phyloP scores from a whole-genome alignment of 2,113 vertebrate genomes.

The Zosterops pallidus region DNA sequence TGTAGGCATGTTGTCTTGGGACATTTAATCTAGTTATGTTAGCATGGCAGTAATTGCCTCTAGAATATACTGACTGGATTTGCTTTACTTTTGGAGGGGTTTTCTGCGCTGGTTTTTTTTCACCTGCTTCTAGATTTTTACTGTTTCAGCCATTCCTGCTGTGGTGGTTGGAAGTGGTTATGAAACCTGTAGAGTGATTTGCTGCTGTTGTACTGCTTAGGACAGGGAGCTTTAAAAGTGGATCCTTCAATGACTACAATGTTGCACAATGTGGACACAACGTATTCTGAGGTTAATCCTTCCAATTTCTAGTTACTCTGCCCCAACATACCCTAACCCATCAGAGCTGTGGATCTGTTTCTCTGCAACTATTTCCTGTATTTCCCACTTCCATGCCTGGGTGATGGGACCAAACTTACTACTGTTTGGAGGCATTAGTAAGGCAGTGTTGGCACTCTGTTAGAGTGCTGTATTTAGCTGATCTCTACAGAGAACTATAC shows the following conservation, averaged over 20 bases:
- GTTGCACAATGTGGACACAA: not conserved
- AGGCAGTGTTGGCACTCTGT: accelerated
- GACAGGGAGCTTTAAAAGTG: not conserved
- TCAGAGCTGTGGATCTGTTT: not conserved
- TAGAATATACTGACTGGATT: not conserved
- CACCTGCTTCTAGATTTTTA: not conserved
- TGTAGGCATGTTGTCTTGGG: not conserved
- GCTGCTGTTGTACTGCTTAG: not conserved
- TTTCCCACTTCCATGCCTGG: not conserved
- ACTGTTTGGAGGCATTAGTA: not conserved
- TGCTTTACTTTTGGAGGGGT: not conserved
- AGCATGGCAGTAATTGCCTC: not conserved
- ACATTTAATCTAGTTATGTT: not conserved
- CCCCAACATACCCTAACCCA: accelerated
- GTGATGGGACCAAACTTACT: not conserved
- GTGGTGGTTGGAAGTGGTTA: accelerated
- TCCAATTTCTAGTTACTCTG: not conserved
- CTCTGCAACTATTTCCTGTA: not conserved
- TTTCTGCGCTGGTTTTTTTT: not conserved
- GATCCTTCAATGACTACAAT: not conserved
- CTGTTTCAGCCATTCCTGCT: not conserved
- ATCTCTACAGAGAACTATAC: not conserved
- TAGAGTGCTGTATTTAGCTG: not conserved
- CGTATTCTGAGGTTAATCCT: not conserved
- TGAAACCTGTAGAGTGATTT: not conserved